These are phyloP conservation scores for Cetonia aurata DNA, from an alignment of 2,888 invertebrate genomes.

Conservation along the genomic window DNA sequence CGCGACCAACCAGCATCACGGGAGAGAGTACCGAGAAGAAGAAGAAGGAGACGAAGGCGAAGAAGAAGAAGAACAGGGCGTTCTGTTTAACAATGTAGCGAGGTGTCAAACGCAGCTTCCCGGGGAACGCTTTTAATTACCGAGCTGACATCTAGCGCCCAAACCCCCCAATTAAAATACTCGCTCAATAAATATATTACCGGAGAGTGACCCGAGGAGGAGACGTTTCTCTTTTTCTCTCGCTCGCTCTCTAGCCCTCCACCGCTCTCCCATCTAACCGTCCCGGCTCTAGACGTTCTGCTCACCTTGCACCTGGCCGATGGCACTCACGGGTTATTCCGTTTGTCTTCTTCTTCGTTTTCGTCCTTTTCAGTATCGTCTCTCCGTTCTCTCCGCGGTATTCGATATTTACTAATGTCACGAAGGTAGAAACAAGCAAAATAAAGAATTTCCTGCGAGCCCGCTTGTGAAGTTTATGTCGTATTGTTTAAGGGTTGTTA, in stretches of 20 bases:
- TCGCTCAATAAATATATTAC: constrained; percentile 63
- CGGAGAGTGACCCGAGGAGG: constrained; percentile 51
- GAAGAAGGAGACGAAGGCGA: constrained; percentile 46
- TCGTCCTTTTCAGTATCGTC: constrained; percentile 20
- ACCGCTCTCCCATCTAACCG: neutral
- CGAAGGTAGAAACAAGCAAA: constrained; percentile 32
- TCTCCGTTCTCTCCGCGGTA: constrained; percentile 14
- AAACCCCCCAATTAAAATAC: constrained; percentile 66
- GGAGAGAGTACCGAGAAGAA: constrained; percentile 20
- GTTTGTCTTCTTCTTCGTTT: constrained; percentile 10
- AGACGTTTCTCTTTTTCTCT: constrained; percentile 27
- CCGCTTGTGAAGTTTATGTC: constrained; percentile 26
- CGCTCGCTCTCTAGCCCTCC: constrained; percentile 11
- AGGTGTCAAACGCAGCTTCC: constrained; percentile 67
- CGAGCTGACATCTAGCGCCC: constrained; percentile 64
- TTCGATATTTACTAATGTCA: constrained; percentile 37
- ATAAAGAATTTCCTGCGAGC: constrained; percentile 1
- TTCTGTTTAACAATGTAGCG: constrained; percentile 65
- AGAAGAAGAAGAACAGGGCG: constrained; percentile 50
- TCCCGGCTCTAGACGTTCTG: constrained; percentile 3
- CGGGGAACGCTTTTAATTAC: constrained; percentile 66
- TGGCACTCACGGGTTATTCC: constrained; percentile 19
- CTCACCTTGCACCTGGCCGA: constrained; percentile 22
- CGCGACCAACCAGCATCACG: constrained; percentile 30
- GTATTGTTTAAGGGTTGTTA: constrained; percentile 36